Evolutionary conservation across 2,888 invertebrate genomes (phyloP).

Genomic region (Lycaena phlaeas): DNA sequence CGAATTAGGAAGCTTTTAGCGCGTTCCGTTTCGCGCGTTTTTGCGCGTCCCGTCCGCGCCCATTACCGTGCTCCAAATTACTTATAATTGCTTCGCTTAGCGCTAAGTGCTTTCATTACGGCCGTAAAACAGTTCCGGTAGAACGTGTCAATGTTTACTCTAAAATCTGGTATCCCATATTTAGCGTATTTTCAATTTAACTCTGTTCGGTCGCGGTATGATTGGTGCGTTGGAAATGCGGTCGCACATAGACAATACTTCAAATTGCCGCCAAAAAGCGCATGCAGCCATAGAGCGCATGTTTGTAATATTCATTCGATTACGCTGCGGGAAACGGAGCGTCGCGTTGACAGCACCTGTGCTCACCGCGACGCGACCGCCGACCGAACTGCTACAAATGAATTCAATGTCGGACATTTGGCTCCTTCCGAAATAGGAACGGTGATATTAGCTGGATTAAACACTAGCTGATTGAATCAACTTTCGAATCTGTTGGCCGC

Average conservation of each 20-base stretch:
- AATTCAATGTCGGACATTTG: constrained; percentile 38
- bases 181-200: constrained; percentile 22
- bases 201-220: constrained; percentile 18
- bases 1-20: constrained; percentile 71
- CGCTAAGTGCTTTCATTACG: constrained; percentile 71
- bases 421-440: constrained; percentile 45
- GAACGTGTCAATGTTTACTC: constrained; percentile 44
- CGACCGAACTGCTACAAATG: constrained; percentile 29
- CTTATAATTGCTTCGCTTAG: constrained; percentile 73
- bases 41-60: constrained; percentile 68
- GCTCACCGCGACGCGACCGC: constrained; percentile 25
- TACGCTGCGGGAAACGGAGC: constrained; percentile 61
- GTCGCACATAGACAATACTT: constrained; percentile 36
- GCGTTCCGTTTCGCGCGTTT: constrained; percentile 67
- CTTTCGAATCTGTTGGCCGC: constrained; percentile 28
- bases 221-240: constrained; percentile 25
- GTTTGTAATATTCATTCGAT: constrained; percentile 70
- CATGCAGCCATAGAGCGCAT: constrained; percentile 55
- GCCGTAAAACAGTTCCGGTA: constrained; percentile 48
- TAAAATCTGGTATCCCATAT: constrained; percentile 35
- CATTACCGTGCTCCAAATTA: constrained; percentile 67
- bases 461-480: constrained; percentile 31
- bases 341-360: constrained; percentile 58
- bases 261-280: constrained; percentile 50
- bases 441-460: constrained; percentile 45